Evolutionary conservation across 2,113 vertebrate genomes (phyloP).

Genomic region (Cyanoramphus novaezelandiae): DNA sequence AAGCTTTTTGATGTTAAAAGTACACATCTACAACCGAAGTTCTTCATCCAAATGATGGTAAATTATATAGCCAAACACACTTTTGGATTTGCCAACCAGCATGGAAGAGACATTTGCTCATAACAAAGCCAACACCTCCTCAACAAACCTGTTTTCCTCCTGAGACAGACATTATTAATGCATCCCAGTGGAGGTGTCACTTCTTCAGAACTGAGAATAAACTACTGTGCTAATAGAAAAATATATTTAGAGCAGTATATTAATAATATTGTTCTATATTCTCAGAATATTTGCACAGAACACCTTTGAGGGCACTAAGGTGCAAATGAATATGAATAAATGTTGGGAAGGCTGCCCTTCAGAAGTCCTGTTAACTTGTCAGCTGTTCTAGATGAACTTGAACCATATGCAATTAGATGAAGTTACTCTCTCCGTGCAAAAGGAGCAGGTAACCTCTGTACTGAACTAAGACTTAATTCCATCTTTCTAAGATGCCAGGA

Average conservation of each 20-base stretch:
- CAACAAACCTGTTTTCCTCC: not conserved
- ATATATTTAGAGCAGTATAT: not conserved
- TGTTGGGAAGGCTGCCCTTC: not conserved
- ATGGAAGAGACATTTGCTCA: not conserved
- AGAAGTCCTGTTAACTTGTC: not conserved
- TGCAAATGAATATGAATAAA: not conserved
- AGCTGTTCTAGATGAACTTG: not conserved
- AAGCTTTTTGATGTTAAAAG: not conserved
- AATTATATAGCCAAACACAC: not conserved
- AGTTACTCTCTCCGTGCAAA: not conserved
- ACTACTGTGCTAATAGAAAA: not conserved
- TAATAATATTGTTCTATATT: not conserved
- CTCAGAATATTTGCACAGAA: not conserved
- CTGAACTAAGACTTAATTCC: not conserved
- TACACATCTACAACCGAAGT: not conserved
- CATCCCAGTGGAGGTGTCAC: not conserved
- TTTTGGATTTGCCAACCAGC: not conserved
- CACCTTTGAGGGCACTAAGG: not conserved
- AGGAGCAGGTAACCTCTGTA: not conserved
- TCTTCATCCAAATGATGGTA: not conserved
- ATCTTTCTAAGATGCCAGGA: not conserved
- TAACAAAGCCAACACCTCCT: not conserved
- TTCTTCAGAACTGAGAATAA: not conserved
- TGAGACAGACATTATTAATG: not conserved
- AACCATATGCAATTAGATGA: not conserved